Base-by-base conservation (phyloP, 2,797 vertebrate species). In the Serranus cabrilla region DNA sequence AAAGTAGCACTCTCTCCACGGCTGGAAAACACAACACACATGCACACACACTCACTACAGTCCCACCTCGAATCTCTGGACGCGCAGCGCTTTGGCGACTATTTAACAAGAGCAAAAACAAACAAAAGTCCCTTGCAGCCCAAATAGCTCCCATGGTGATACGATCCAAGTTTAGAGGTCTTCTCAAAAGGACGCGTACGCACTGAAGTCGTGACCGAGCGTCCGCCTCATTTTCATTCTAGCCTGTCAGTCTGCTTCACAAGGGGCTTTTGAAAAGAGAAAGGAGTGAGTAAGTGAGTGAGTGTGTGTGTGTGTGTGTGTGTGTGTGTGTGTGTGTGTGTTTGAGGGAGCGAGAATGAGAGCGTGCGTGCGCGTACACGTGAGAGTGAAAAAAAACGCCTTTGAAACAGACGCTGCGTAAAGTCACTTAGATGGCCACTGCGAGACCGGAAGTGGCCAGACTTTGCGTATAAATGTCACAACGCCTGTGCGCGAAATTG, bases 31-130 rank as follows among this genome's bases (percentile, higher is more conserved):
- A 85, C 76, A 85, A 83, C 70, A 76, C 65, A 61, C 75, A 78
- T 64, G 55, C 78, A 69, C 74, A 77, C 81, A 86, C 83, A 78
- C 83, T 75, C 86, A 82, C 78, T 81, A 89, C 86, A 83, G 87
- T 91, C 95, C 92, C 94, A 96, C 95, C 95, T 93, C 91, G 90
- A 91, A 86, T 94, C 88, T 93, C 92, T 87, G 91, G 85, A 89
- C 91, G 92, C 80, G 93, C 92, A 56, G 90, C 74, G 92, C 92
- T 94, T 93, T 94, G 94, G 90, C 91, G 90, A 91, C 90, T 94
- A 90, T 95, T 94, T 94, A 96, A 95, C 93, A 96, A 87, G 92
- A 96, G 93, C 91, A 95, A 93, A 93, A 95, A 93, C 94, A 95
- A 95, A 95, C 95, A 95, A 56, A 95, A 90, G 92, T 93, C 87